Base-by-base conservation (phyloP, 2,888 invertebrate species). In the Meloe dianella region DNA sequence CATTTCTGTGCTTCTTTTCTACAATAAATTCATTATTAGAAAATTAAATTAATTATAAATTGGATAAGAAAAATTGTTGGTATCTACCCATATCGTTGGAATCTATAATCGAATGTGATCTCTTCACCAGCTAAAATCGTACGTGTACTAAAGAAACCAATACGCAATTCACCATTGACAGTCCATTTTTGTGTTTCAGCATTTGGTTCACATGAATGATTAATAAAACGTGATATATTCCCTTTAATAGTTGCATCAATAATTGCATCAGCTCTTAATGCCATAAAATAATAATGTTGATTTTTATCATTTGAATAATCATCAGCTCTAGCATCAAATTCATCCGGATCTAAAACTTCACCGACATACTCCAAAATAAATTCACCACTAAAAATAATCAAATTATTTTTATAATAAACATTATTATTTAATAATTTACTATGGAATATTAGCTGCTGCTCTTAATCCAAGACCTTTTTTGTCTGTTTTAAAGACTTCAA, bases 331-430 rank as follows among this genome's bases (percentile, higher is more conserved):
- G 90, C 89, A 80, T 93, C 92, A 84, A 98, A 98, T 82, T 95
- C 94, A 73, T 92, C 91, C 60, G 92, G 92, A 82, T 96, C 93
- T 9, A 98, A 86, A 0, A 99, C 97, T 86, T 99, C 99, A 0
- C 99, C 99, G 0, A 99, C 94, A 82, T 99, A 99, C 82, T 99
- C 99, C 90, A 98, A 93, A 58, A 99, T 91, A 84, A 99, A 99
- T 78, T 93, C 91, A 9, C 96, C 97, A 65, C 95, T 95, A 85
- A 63, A 77, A 75, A 79, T 27, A 27, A 27, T 27, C 4, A 27
- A 30, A 30, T 30, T 9, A 30, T 8, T 35, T 12, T 35, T 12
- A 12, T 35, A 12, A 35, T 4, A 9, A 24, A 20, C 27, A 29
- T 57, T 10, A 41, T 41, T 29, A 58, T 59, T 67, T 29, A 29